Conservation (phyloP, 1,140 invertebrate species). For the Coboldia fuscipes region DNA sequence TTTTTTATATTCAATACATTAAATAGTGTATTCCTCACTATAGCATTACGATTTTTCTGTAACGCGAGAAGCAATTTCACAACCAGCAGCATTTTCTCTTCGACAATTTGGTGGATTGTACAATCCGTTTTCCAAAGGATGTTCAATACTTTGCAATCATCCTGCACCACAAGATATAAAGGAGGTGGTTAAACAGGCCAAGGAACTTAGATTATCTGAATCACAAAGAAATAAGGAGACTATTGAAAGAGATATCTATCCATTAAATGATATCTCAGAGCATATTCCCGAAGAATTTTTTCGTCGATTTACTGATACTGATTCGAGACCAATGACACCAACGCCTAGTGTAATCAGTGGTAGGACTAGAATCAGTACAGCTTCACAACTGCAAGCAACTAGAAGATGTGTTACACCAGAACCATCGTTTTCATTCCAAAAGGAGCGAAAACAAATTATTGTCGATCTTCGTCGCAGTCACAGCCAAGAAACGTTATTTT, state of each 20-base stretch:
- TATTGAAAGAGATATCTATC: not conserved
- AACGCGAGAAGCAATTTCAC: not conserved
- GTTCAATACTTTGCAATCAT: constrained; percentile 63
- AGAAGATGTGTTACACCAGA: constrained; percentile 27
- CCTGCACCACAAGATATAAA: constrained; percentile 50
- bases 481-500: constrained; percentile 18
- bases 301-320: constrained; percentile 52
- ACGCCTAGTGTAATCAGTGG: constrained; percentile 44
- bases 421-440: constrained; percentile 18
- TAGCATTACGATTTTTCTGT: not conserved
- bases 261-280: constrained; percentile 5
- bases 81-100: constrained; percentile 36
- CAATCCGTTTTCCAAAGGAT: constrained; percentile 55
- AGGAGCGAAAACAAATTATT: constrained; percentile 19
- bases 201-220: constrained; percentile 23
- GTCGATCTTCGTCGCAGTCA: constrained; percentile 14
- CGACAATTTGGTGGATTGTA: constrained; percentile 55
- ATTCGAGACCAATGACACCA: constrained; percentile 52
- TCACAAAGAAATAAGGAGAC: not conserved
- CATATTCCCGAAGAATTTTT: constrained; percentile 35
- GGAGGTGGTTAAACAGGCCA: constrained; percentile 43
- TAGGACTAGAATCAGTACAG: constrained; percentile 19
- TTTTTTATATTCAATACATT: not conserved
- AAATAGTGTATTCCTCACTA: not conserved
- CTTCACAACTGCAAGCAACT: constrained; percentile 15